Conservation (phyloP, 2,113 vertebrate genomes). For the Malurus alboscapulatus region DNA sequence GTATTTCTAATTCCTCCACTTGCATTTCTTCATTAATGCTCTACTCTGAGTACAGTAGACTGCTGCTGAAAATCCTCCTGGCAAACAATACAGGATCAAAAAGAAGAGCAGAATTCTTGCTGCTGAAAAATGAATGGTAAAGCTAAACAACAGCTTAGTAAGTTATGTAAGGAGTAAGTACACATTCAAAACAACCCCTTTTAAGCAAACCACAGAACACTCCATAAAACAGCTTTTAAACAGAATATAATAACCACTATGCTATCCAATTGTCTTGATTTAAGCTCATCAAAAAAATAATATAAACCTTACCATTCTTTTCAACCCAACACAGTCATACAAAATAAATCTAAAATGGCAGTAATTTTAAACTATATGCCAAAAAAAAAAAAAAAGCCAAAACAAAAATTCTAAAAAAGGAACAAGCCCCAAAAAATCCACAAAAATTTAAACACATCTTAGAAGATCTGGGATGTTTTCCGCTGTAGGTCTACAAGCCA, state of each 20-base stretch:
- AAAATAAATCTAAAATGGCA: neutral
- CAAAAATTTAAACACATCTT: neutral
- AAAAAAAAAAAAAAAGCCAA: neutral
- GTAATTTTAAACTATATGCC: neutral
- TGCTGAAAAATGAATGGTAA: neutral
- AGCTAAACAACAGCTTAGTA: neutral
- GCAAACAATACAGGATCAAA: neutral
- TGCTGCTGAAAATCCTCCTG: neutral
- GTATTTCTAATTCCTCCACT: neutral
- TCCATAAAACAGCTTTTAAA: neutral
- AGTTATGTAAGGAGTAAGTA: neutral
- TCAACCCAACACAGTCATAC: rapidly evolving
- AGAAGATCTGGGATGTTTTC: neutral
- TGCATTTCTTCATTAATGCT: neutral
- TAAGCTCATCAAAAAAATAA: neutral
- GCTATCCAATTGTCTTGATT: neutral
- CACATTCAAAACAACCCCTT: neutral
- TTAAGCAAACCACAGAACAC: neutral
- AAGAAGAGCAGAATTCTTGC: neutral
- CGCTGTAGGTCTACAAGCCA: neutral
- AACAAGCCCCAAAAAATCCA: rapidly evolving
- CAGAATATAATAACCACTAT: neutral
- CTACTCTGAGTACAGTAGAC: neutral
- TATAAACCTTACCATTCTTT: neutral
- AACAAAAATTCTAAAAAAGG: neutral